These are phyloP conservation scores for Ascidia mentula DNA, from an alignment of 23 tunicate species.

Conservation along the genomic window DNA sequence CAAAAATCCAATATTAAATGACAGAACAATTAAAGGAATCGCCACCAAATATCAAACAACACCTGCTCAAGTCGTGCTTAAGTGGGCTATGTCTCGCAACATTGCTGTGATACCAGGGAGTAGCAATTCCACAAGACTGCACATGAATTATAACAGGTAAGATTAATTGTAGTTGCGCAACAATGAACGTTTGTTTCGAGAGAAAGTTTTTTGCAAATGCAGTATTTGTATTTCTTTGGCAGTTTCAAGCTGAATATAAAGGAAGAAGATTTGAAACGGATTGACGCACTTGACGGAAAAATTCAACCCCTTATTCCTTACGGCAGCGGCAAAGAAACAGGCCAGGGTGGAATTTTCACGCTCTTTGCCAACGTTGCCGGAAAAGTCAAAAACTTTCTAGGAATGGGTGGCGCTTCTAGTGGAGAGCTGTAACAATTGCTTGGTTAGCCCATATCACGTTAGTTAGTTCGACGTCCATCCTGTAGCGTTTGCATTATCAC, in stretches of 20 bases:
- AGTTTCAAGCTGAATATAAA: slow-evolving; percentile 18
- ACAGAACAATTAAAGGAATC: slow-evolving; percentile 18
- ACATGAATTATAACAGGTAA: slow-evolving; percentile 21
- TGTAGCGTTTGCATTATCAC: too few species aligned
- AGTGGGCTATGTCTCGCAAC: slow-evolving; percentile 26
- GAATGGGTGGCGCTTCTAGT: neutral
- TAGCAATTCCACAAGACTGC: slow-evolving; percentile 1
- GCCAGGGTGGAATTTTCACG: neutral
- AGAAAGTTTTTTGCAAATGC: neutral
- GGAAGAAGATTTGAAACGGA: slow-evolving; percentile 20
- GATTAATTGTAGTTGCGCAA: neutral
- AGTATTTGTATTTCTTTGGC: neutral
- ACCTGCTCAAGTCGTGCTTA: slow-evolving; percentile 30
- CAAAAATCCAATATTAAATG: slow-evolving; percentile 34
- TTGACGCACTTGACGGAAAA: slow-evolving; percentile 19
- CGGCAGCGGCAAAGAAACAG: neutral
- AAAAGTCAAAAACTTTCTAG: neutral
- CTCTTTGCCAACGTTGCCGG: neutral
- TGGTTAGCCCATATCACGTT: too few species aligned
- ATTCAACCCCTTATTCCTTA: slow-evolving; percentile 1
- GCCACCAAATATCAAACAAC: slow-evolving; percentile 17
- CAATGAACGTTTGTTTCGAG: neutral
- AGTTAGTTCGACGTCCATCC: too few species aligned
- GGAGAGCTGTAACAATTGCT: neutral
- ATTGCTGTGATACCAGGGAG: slow-evolving; percentile 33